Percentiles rank a stretch among this genome's conserved stretches.
Conservation (phyloP, 1,140 invertebrate genomes). For the Adoxophyes honmai region DNA sequence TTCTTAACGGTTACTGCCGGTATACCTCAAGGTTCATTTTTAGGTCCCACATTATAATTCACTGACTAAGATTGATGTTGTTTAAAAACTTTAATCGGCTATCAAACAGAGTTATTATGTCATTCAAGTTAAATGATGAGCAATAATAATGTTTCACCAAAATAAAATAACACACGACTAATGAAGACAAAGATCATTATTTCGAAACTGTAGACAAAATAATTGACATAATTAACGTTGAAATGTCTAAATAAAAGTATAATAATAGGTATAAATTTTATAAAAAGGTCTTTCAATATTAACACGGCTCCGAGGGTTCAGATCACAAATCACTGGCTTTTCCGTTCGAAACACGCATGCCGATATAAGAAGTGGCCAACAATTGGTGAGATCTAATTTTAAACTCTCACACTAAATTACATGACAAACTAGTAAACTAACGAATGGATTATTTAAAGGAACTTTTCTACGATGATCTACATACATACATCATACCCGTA, state of each 20-base stretch:
- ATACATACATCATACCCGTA: no score
- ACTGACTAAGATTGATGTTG: no score
- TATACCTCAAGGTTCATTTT: no score
- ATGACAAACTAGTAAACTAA: no score
- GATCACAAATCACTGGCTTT: constrained; percentile 44
- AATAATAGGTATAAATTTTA: constrained; percentile 29
- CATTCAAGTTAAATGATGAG: not conserved
- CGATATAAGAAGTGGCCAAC: constrained; percentile 24
- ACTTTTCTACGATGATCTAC: no score
- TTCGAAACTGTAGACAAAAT: not conserved
- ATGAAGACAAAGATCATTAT: constrained; percentile 2
- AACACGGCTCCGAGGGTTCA: constrained; percentile 30
- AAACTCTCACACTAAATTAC: not conserved
- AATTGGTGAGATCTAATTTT: constrained; percentile 17
- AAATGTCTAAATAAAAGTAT: not conserved
- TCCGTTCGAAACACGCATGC: constrained; percentile 30
- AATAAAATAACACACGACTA: not conserved
- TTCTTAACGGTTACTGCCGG: no score
- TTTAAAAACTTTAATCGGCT: not conserved
- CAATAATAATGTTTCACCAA: not conserved
- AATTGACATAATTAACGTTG: constrained; percentile 10
- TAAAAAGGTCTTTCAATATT: constrained; percentile 23
- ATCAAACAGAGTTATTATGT: not conserved
- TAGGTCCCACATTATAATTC: no score
- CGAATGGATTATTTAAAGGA: no score